Evolutionary conservation across 2,888 invertebrate species (phyloP), one percentile per base, ranked within the genome.

Genomic region (Beris morrisii): DNA sequence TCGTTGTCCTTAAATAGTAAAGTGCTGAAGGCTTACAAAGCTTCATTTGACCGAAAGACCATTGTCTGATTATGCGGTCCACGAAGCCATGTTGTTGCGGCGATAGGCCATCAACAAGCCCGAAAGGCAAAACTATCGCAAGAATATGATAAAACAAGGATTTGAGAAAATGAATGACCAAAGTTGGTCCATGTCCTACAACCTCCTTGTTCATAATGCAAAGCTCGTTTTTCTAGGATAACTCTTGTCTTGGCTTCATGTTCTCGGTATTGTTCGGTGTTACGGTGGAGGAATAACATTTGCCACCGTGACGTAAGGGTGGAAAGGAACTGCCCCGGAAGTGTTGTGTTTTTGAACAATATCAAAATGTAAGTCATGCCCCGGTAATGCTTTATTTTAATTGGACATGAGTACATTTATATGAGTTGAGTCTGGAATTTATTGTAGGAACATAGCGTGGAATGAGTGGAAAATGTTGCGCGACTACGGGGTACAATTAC

Each of bases 161-260:
- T 69, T 69, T 69, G 64, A 66, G 64, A 64, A 61, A 69, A 67
- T 69, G 69, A 67, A 69, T 69, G 67, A 67, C 69, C 65, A 69
- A 69, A 69, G 67, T 67, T 69, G 43, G 67, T 69, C 69, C 69
- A 64, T 69, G 69, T 69, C 65, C 66, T 57, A 69, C 69, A 69
- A 67, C 69, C 61, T 9, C 9, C 55, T 52, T 66, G 61, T 61
- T 61, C 61, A 61, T 61, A 61, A 61, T 61, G 50, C 46, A 32
- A 61, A 61, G 13, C 52, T 61, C 52, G 43, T 50, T 50, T 50
- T 61, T 61, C 52, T 15, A 31, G 11, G 32, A 30, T 32, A 45
- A 12, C 52, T 6, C 61, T 61, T 13, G 61, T 38, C 38, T 15
- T 38, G 61, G 32, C 61, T 52, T 61, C 38, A 31, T 32, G 11